A percentile compares a stretch with the other conserved stretches of the same genome.
Conservation (phyloP, 2,113 vertebrate species). For the Podiceps cristatus region DNA sequence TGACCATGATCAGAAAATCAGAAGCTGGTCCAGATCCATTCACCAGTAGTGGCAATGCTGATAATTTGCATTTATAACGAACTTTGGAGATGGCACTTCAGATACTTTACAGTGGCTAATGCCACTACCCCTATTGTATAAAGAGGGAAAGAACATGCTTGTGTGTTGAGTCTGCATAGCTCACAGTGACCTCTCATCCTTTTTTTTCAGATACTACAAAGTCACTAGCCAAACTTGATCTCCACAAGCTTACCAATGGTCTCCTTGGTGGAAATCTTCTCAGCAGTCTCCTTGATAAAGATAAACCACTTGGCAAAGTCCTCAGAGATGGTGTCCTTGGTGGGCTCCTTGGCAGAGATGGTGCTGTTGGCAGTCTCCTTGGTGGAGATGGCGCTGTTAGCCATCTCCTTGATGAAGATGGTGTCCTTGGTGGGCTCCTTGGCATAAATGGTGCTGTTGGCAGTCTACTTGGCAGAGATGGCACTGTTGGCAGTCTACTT, state of each 20-base stretch:
- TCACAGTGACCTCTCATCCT: not conserved
- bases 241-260: not conserved
- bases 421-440: not conserved
- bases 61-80: not conserved
- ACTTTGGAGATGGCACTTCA: not conserved
- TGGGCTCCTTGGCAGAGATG: rapidly evolving
- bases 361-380: not conserved
- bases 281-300: not conserved
- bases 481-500: not conserved
- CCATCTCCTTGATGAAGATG: rapidly evolving
- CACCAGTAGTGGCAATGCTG: not conserved
- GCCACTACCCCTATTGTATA: not conserved
- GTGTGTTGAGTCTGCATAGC: not conserved
- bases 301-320: not conserved
- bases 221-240: not conserved
- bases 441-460: not conserved
- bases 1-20: not conserved
- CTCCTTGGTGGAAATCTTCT: not conserved
- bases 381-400: not conserved
- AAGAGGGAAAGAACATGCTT: not conserved
- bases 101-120: not conserved
- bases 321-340: not conserved
- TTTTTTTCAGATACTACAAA: conserved; percentile 38
- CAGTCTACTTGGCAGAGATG: not conserved
- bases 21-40: not conserved